These are phyloP conservation scores for Fratercula arctica DNA, from an alignment of 2,797 vertebrate species.

Conservation along the genomic window DNA sequence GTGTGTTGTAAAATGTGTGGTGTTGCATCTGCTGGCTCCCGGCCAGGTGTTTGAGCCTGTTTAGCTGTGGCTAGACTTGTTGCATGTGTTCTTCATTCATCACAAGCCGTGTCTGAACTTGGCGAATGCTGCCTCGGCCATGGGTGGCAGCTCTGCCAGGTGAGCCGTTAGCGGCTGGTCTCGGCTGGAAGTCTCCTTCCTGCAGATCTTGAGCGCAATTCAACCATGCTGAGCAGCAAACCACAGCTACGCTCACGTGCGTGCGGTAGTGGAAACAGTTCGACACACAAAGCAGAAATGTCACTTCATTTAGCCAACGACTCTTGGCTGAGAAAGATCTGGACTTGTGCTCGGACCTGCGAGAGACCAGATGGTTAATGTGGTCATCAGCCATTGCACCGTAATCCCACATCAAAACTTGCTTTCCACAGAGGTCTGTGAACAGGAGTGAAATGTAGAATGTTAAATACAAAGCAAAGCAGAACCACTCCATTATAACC, in stretches of 20 bases:
- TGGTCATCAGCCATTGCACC: constrained; percentile 35
- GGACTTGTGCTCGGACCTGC: constrained; percentile 22
- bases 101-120: not conserved
- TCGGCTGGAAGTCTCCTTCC: not conserved
- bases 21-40: not conserved
- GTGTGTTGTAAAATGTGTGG: fast-evolving
- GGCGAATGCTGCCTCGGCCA: not conserved
- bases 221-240: not conserved
- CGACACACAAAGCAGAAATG: not conserved
- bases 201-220: not conserved
- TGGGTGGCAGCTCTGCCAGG: not conserved
- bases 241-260: not conserved
- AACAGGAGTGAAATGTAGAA: constrained; percentile 42
- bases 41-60: not conserved
- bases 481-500: constrained; percentile 56
- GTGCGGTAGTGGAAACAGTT: not conserved
- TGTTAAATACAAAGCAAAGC: constrained; percentile 68
- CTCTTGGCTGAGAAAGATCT: constrained; percentile 47
- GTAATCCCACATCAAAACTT: constrained; percentile 26
- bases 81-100: constrained; percentile 39
- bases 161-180: not conserved
- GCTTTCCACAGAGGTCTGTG: constrained; percentile 24
- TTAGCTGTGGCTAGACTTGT: not conserved
- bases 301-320: not conserved
- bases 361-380: constrained; percentile 63